Conservation (phyloP, 2,797 vertebrate species). For the Botia almorhae region DNA sequence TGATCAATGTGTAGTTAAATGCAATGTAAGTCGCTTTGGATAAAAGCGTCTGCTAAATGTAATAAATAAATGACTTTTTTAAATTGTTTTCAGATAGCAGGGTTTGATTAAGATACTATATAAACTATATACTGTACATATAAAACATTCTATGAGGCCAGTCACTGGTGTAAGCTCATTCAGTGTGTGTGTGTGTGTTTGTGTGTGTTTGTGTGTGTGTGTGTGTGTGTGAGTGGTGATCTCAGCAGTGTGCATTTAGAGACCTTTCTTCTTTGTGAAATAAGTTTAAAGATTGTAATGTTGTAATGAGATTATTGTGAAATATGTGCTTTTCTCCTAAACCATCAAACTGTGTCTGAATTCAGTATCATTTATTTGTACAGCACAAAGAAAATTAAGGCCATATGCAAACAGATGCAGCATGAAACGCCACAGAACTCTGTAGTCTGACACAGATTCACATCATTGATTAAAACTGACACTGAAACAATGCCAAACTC, state of each 20-base stretch:
- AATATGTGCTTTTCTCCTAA: neutral
- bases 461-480: conserved; percentile 14
- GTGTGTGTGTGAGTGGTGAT: too few relatives aligned
- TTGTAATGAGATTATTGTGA: conserved; percentile 10
- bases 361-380: neutral
- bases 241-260: too few relatives aligned
- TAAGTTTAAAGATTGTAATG: neutral
- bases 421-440: neutral
- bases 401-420: neutral
- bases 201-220: too few relatives aligned
- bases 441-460: neutral
- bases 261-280: neutral
- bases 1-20: too few relatives aligned
- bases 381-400: neutral
- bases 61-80: too few relatives aligned
- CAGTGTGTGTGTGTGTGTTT: too few relatives aligned
- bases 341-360: neutral
- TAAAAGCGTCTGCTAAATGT: too few relatives aligned
- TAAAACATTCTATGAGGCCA: neutral
- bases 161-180: neutral
- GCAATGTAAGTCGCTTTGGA: too few relatives aligned
- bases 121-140: too few relatives aligned
- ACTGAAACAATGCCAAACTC: conserved; percentile 26
- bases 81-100: too few relatives aligned
- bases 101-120: neutral